Evolutionary conservation across 1,140 invertebrate genomes (phyloP).

Genomic region (Brachionus rotundiformis): DNA sequence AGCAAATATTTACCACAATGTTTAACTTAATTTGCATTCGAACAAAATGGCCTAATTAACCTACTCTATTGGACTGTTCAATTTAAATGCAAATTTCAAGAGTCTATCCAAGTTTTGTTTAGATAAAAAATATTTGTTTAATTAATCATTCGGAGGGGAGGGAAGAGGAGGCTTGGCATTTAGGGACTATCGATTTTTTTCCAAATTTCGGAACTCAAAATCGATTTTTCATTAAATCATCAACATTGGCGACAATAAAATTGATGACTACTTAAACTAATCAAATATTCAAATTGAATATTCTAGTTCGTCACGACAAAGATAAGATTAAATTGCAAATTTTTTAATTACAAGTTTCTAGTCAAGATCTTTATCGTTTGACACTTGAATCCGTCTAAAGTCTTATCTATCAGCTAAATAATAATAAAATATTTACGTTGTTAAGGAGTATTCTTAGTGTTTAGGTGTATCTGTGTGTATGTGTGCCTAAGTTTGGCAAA

Average conservation of each 20-base stretch:
- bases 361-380: slow-evolving; percentile 16
- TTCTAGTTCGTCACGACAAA: slow-evolving; percentile 1
- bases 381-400: slow-evolving; percentile 20
- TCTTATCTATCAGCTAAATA: not conserved
- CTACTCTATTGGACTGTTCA: not conserved
- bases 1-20: slow-evolving; percentile 10
- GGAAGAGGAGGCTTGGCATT: not conserved
- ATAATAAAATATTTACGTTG: slow-evolving; percentile 10
- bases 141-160: not conserved
- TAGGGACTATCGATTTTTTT: slow-evolving; percentile 32
- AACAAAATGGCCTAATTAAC: not conserved
- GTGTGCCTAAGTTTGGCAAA: not conserved
- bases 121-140: slow-evolving; percentile 22
- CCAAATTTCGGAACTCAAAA: not conserved
- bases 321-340: slow-evolving; percentile 15
- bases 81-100: slow-evolving; percentile 34
- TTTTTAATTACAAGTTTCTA: slow-evolving; percentile 1
- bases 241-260: slow-evolving; percentile 19
- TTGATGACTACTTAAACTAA: slow-evolving; percentile 42
- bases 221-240: slow-evolving; percentile 42
- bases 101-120: slow-evolving; percentile 7
- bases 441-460: not conserved
- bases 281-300: slow-evolving; percentile 40
- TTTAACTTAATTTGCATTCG: not conserved
- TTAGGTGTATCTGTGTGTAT: not conserved